phyloP scores from a whole-genome alignment of 2,888 invertebrate species.

The Drosophila phalerata region DNA sequence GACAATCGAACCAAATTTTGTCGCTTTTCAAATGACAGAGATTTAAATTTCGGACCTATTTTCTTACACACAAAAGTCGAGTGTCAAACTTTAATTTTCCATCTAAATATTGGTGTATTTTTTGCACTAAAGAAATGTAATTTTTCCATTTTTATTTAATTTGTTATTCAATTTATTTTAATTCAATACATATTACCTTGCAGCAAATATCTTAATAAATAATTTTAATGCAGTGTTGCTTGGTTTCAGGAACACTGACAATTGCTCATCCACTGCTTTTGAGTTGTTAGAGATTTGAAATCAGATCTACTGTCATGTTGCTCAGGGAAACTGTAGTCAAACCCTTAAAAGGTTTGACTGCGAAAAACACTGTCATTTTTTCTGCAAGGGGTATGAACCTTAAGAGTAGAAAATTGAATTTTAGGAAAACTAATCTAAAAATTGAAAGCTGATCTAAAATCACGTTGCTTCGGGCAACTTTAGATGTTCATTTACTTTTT shows the following conservation, averaged over 20 bases:
- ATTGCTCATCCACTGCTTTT: neutral
- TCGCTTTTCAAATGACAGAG: no score
- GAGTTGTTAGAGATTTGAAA: neutral
- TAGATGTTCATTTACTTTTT: conserved; percentile 1
- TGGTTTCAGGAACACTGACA: neutral
- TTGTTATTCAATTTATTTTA: neutral
- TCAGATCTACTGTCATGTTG: neutral
- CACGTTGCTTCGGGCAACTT: conserved; percentile 4
- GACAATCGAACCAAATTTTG: no score
- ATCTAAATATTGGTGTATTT: neutral
- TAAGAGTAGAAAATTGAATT: neutral
- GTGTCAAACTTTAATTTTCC: neutral
- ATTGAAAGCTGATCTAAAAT: neutral
- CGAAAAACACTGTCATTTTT: neutral
- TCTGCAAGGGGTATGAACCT: neutral
- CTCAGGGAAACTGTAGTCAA: neutral
- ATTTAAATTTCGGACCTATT: no score
- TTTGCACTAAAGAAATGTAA: neutral
- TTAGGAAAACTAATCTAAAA: neutral
- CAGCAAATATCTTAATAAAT: no score
- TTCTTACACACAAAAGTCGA: no score
- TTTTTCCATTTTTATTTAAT: neutral
- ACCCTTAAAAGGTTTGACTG: neutral
- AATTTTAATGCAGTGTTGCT: neutral
- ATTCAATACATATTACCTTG: neutral